Evolutionary conservation across 2,888 invertebrate genomes (phyloP).

Genomic region (Meiosimyza platycephala): DNA sequence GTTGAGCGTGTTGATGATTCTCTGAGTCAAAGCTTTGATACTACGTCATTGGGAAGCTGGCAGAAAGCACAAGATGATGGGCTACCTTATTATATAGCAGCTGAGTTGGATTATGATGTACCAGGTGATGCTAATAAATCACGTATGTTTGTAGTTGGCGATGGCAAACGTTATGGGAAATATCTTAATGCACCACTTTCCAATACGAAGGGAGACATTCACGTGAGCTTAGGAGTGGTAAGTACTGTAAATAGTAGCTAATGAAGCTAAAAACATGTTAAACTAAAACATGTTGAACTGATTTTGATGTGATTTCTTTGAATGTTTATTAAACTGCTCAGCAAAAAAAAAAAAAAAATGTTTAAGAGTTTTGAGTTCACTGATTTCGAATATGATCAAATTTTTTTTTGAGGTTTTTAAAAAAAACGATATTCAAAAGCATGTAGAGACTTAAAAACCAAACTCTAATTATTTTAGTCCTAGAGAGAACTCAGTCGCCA

Average conservation of each 20-base stretch:
- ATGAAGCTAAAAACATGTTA: no score
- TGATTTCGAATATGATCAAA: no score
- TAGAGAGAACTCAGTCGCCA: no score
- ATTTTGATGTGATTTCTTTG: no score
- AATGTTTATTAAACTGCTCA: no score
- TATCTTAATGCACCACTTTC: conserved; percentile 81
- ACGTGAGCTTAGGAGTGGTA: conserved; percentile 78
- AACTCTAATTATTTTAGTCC: no score
- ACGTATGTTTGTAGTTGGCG: conserved; percentile 81
- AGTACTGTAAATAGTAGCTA: conserved; percentile 63
- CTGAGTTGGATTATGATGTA: conserved; percentile 76
- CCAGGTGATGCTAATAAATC: conserved; percentile 68
- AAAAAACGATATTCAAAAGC: no score
- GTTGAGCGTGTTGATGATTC: conserved; percentile 76
- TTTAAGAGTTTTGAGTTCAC: no score
- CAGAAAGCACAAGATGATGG: conserved; percentile 76
- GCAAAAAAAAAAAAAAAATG: no score
- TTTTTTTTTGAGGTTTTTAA: no score
- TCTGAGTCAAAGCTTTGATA: conserved; percentile 74
- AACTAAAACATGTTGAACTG: no score
- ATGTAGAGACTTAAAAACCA: no score
- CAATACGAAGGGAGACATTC: conserved; percentile 71
- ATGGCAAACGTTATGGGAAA: conserved; percentile 77
- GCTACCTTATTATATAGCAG: conserved; percentile 84
- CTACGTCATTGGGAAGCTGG: conserved; percentile 74